Evolutionary conservation across 2,888 invertebrate genomes (phyloP), one percentile per base, ranked within the genome.

Genomic region (Epinotia ramella): DNA sequence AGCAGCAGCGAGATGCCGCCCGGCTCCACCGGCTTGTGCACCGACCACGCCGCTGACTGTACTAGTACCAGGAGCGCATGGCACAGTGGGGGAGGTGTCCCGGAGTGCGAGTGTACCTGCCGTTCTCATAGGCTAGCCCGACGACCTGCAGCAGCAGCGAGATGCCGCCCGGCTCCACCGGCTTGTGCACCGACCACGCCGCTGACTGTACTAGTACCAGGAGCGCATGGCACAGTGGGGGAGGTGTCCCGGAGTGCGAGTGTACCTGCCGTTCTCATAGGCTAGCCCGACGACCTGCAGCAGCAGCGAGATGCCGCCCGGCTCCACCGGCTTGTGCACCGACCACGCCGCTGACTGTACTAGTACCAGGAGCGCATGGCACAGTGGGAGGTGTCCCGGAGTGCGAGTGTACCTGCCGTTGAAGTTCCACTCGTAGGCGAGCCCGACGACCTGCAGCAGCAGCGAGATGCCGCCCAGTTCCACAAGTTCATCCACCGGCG

Each of bases 381-480:
- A 59, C 12, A 59, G n/a, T 24, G 59, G 24, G 59, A 46, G 46
- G 12, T 46, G 46, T 46, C 46, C 53, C 53, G 53, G 16, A 6
- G 16, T 5, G 16, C 40, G 40, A 44, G n/a, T 6, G 82, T 84
- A 96, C 96, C 97, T 96, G 81, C 98, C 98, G 80, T 97, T 97
- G 86, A 97, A 98, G 90, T 97, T 98, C 98, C 99, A 99, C 83
- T 98, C 98, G 86, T 97, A 97, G 0, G 98, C 97, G 84, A 97
- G 97, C 0, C 97, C 98, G 24, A 99, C 97, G 5, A 99, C 97
- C 87, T 97, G 97, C 78, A 99, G 92, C 40, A 99, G 94, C 70
- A 98, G 94, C 0, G 96, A 95, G 18, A 98, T 96, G 0, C 98
- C 98, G 4, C 98, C 98, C 49, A 99, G 94, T 83, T 97, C 96